Percentiles rank a stretch among this genome's conserved stretches.
phyloP scores from a whole-genome alignment of 1,140 invertebrate genomes.

The Platyscapa corneri region DNA sequence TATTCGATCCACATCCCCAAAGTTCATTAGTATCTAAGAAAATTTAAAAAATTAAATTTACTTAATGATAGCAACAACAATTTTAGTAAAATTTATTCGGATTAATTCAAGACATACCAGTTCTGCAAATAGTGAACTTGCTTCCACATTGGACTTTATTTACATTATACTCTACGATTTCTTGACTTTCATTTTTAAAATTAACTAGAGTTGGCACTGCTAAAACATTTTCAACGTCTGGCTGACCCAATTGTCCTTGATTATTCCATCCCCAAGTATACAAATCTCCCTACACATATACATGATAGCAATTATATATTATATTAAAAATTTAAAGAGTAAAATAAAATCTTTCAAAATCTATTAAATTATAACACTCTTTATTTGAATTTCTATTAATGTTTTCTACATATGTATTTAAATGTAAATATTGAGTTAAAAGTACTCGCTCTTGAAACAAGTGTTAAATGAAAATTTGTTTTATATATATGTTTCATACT shows the following conservation, averaged over 20 bases:
- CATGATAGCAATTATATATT: not conserved
- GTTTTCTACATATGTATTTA: too few relatives aligned
- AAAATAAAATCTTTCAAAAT: not conserved
- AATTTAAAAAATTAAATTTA: slow-evolving; percentile 22
- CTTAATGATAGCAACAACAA: not conserved
- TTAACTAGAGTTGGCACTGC: slow-evolving; percentile 76
- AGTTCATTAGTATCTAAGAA: slow-evolving; percentile 69
- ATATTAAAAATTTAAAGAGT: not conserved
- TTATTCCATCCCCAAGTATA: slow-evolving; percentile 96
- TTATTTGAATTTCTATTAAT: not conserved
- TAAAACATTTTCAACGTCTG: slow-evolving; percentile 67
- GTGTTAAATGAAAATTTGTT: slow-evolving; percentile 11
- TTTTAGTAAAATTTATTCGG: not conserved
- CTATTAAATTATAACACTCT: slow-evolving; percentile 8
- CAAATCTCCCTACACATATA: slow-evolving; percentile 78
- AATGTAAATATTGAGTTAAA: too few relatives aligned
- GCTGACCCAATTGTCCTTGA: slow-evolving; percentile 86
- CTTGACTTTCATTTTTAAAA: slow-evolving; percentile 73
- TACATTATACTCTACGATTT: slow-evolving; percentile 71
- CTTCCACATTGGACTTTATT: slow-evolving; percentile 80
- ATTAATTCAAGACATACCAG: slow-evolving; percentile 36
- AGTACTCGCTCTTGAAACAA: too few relatives aligned
- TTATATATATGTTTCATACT: slow-evolving; percentile 51
- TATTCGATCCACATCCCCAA: slow-evolving; percentile 83
- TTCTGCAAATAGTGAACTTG: slow-evolving; percentile 77